Percentiles rank a stretch among this genome's conserved stretches.
phyloP scores from a whole-genome alignment of 1,140 invertebrate species.

The Brachionus koreanus region DNA sequence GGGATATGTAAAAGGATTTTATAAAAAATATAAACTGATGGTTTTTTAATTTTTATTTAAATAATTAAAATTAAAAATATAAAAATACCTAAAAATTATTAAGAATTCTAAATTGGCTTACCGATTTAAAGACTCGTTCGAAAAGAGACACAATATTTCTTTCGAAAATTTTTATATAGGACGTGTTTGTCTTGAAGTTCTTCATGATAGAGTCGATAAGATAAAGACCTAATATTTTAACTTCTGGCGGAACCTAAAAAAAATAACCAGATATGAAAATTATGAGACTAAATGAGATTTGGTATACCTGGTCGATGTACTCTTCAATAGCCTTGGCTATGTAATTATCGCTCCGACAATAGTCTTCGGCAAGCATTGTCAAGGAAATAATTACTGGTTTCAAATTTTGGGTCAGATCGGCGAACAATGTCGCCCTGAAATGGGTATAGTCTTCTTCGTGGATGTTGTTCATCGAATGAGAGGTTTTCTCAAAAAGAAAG shows the following conservation, averaged over 20 bases:
- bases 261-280: background rate
- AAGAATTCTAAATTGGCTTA: background rate
- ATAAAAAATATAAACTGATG: background rate
- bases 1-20: background rate
- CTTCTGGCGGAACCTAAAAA: background rate
- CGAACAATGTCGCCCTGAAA: constrained; percentile 6
- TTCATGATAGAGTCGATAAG: constrained; percentile 43
- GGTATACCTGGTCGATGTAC: constrained; percentile 11
- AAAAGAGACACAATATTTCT: background rate
- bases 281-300: background rate
- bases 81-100: background rate
- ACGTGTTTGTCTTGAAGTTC: constrained; percentile 23
- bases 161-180: constrained; percentile 42
- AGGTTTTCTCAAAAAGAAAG: background rate
- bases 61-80: background rate
- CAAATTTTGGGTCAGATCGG: constrained; percentile 29
- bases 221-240: constrained; percentile 21
- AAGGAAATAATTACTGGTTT: constrained; percentile 41
- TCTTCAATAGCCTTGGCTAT: constrained; percentile 27
- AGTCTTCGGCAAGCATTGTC: constrained; percentile 43
- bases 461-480: background rate
- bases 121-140: constrained; percentile 10
- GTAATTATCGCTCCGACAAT: background rate
- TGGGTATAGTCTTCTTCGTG: constrained; percentile 23
- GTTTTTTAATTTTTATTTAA: background rate